Percentiles rank a stretch among this genome's conserved stretches.
Evolutionary conservation across 2,797 vertebrate species (phyloP).

Genomic region (Borostomias antarcticus): DNA sequence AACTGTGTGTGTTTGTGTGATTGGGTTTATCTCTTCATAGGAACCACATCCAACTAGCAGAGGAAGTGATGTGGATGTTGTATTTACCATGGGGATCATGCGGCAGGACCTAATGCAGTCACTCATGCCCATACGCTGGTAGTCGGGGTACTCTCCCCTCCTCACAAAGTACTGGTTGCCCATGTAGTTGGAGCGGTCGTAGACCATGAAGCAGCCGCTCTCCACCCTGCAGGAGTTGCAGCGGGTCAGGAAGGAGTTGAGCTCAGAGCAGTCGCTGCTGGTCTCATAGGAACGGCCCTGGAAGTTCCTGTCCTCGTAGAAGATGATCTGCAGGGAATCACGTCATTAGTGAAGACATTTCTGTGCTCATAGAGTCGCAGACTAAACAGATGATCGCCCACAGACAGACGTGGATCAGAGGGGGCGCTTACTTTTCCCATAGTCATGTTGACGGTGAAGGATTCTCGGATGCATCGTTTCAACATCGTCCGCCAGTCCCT

Average conservation of each 20-base stretch:
- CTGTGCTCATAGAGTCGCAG: not conserved
- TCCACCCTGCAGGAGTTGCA: slow-evolving; percentile 69
- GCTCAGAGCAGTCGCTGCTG: slow-evolving; percentile 61
- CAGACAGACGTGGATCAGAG: not conserved
- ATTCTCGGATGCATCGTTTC: slow-evolving; percentile 55
- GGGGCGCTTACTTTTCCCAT: slow-evolving; percentile 64
- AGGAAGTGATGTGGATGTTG: too few species aligned
- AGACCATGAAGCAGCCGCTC: slow-evolving; percentile 68
- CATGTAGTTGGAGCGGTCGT: slow-evolving; percentile 64
- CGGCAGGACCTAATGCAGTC: slow-evolving; percentile 68
- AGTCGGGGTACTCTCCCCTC: slow-evolving; percentile 67
- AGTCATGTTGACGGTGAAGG: slow-evolving; percentile 53
- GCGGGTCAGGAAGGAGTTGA: slow-evolving; percentile 63
- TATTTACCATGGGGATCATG: slow-evolving; percentile 55
- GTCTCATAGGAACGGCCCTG: slow-evolving; percentile 68
- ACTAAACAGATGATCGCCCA: not conserved
- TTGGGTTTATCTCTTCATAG: too few species aligned
- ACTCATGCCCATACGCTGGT: slow-evolving; percentile 60
- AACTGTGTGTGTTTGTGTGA: too few species aligned
- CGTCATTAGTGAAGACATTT: not conserved
- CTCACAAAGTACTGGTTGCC: slow-evolving; percentile 64
- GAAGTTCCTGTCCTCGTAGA: slow-evolving; percentile 67
- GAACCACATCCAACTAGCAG: too few species aligned
- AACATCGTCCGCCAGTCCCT: slow-evolving; percentile 53
- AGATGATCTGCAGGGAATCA: slow-evolving; percentile 53